phyloP scores from a whole-genome alignment of 2,797 vertebrate genomes.

The Dryobates pubescens region DNA sequence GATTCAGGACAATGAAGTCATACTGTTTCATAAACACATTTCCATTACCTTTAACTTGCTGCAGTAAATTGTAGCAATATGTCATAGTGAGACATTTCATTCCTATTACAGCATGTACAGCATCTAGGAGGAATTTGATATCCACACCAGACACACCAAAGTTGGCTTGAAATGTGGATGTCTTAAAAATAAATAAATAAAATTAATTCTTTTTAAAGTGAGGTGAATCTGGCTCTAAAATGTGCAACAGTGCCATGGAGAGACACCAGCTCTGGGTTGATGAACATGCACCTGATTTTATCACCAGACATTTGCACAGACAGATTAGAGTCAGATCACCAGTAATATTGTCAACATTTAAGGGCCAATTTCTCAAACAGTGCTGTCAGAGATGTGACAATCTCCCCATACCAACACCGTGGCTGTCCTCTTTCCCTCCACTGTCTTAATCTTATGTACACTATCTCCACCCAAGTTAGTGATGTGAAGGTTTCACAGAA shows the following conservation, averaged over 20 bases:
- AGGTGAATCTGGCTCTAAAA: not conserved
- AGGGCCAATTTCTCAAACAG: not conserved
- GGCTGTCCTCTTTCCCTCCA: not conserved
- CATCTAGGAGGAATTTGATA: slow-evolving; percentile 29
- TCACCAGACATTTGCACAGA: not conserved
- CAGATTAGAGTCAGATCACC: not conserved
- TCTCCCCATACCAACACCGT: not conserved
- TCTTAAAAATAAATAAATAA: not conserved
- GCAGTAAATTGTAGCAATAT: not conserved
- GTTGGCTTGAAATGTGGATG: not conserved
- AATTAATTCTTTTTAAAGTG: not conserved
- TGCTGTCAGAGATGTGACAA: not conserved
- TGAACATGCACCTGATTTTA: not conserved
- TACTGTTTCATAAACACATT: not conserved
- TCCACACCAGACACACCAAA: not conserved
- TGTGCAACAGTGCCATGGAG: fast-evolving
- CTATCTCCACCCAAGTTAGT: not conserved
- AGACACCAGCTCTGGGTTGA: not conserved
- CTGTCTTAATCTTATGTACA: not conserved
- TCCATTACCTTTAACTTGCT: slow-evolving; percentile 9
- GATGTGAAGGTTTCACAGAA: not conserved
- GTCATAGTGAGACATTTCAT: not conserved
- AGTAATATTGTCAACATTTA: not conserved
- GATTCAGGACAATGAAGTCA: slow-evolving; percentile 23
- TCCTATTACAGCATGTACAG: not conserved